Conservation (phyloP, 2,113 vertebrate species). For the Pteruthius melanotis region DNA sequence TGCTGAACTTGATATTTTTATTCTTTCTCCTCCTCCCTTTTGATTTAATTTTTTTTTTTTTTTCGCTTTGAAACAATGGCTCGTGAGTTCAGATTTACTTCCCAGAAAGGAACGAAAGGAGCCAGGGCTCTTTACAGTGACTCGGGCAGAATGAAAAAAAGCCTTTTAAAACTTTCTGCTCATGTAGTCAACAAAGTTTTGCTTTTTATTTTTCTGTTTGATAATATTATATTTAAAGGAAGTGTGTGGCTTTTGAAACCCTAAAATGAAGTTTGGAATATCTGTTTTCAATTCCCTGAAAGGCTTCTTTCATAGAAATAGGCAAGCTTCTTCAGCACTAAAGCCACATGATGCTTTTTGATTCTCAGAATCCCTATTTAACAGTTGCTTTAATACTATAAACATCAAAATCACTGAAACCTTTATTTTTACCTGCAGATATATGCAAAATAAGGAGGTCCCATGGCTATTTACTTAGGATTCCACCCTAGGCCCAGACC, state of each 20-base stretch:
- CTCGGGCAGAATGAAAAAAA: not conserved
- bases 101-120: not conserved
- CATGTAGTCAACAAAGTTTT: not conserved
- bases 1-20: not conserved
- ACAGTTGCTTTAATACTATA: not conserved
- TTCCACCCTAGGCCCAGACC: accelerated
- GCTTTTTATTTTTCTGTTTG: not conserved
- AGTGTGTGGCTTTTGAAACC: not conserved
- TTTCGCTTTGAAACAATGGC: not conserved
- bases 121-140: not conserved
- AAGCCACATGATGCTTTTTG: not conserved
- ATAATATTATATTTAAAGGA: not conserved
- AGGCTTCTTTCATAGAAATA: not conserved
- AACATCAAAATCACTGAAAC: not conserved
- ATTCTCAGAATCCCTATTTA: not conserved
- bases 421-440: not conserved
- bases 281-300: not conserved
- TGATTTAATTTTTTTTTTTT: conserved; percentile 7
- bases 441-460: not conserved
- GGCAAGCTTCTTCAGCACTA: not conserved
- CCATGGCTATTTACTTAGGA: not conserved
- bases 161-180: not conserved
- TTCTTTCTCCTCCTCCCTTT: not conserved
- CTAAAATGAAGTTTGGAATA: not conserved
- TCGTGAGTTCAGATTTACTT: not conserved